Evolutionary conservation across 2,888 invertebrate genomes (phyloP).

Genomic region (Eupsilia transversa): DNA sequence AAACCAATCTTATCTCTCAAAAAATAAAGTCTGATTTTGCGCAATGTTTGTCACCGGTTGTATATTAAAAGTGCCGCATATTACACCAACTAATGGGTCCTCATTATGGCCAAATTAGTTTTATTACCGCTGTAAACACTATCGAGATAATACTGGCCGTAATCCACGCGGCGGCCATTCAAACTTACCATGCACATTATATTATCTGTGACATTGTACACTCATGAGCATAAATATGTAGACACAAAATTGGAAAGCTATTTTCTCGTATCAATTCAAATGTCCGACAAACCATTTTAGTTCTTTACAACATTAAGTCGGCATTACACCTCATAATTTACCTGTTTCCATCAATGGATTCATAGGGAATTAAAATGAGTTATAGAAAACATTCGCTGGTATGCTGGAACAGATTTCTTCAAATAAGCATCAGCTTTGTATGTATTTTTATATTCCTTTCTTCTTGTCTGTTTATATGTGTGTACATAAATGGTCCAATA

Average conservation of each 20-base stretch:
- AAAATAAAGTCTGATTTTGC: slow-evolving; percentile 30
- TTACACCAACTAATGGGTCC: slow-evolving; percentile 68
- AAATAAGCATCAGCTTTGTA: no score
- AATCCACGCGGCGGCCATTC: slow-evolving; percentile 66
- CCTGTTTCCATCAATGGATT: neutral
- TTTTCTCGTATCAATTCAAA: neutral
- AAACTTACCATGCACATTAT: slow-evolving; percentile 68
- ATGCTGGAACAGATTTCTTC: no score
- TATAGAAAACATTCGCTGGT: neutral
- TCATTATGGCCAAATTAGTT: slow-evolving; percentile 75
- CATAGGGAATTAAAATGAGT: neutral
- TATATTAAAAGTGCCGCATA: slow-evolving; percentile 65
- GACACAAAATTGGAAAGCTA: neutral
- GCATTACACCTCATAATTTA: neutral
- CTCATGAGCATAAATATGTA: slow-evolving; percentile 1
- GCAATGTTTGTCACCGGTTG: neutral
- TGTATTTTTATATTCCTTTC: no score
- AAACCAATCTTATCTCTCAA: neutral
- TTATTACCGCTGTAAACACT: slow-evolving; percentile 74
- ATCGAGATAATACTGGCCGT: slow-evolving; percentile 71
- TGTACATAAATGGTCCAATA: no score
- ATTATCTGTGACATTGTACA: no score
- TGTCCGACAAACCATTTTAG: no score
- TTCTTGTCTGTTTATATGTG: no score
- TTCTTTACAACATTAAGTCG: no score